These are phyloP conservation scores for Achlya flavicornis DNA, from an alignment of 2,888 invertebrate genomes.

Conservation along the genomic window DNA sequence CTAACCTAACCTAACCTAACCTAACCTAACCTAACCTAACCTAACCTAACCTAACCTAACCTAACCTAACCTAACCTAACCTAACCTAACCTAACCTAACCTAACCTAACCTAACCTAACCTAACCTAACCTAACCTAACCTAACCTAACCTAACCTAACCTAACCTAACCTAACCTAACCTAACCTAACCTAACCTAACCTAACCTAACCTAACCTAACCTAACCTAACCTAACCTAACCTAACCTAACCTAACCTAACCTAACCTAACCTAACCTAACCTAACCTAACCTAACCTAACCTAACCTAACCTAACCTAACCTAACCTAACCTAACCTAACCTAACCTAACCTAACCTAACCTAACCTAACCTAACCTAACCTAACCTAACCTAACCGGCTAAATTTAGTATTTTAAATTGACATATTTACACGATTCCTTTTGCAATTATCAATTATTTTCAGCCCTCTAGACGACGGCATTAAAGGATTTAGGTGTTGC, in stretches of 20 bases:
- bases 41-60: constrained; percentile 13
- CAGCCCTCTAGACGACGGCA: too few relatives aligned
- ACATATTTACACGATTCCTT: too few relatives aligned
- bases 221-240: constrained; percentile 9
- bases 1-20: constrained; percentile 19
- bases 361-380: constrained; percentile 29
- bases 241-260: constrained; percentile 17
- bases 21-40: constrained; percentile 17
- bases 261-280: constrained; percentile 16
- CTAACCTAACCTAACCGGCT: constrained; percentile 25
- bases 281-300: not conserved
- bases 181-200: too few relatives aligned
- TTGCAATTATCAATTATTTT: too few relatives aligned
- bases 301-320: constrained; percentile 20
- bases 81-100: too few relatives aligned
- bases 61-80: constrained; percentile 12
- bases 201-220: too few relatives aligned
- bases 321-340: constrained; percentile 28
- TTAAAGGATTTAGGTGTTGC: too few relatives aligned
- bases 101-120: too few relatives aligned
- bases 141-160: too few relatives aligned
- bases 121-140: too few relatives aligned
- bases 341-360: constrained; percentile 26
- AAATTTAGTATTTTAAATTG: too few relatives aligned
- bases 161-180: too few relatives aligned